Percentiles rank a stretch among this genome's conserved stretches.
Conservation (phyloP, 1,140 invertebrate species). For the Drosophila kurseongensis region DNA sequence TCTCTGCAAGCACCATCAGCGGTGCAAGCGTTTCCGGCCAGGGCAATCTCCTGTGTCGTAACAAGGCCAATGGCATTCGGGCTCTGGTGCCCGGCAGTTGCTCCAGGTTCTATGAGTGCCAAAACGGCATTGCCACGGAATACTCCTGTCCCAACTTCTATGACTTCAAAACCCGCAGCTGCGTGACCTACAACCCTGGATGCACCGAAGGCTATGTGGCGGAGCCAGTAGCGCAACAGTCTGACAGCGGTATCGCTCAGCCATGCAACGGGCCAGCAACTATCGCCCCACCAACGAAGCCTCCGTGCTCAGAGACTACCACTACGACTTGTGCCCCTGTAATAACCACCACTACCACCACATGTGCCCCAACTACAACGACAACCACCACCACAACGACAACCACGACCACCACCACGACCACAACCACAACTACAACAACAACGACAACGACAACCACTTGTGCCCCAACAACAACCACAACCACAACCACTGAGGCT, state of each 20-base stretch:
- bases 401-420: background rate
- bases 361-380: background rate
- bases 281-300: constrained; percentile 18
- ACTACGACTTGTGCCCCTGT: background rate
- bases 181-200: constrained; percentile 51
- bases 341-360: background rate
- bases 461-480: background rate
- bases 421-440: background rate
- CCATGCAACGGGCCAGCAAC: constrained; percentile 31
- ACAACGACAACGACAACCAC: background rate
- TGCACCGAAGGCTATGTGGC: constrained; percentile 32
- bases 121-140: constrained; percentile 44
- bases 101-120: constrained; percentile 63
- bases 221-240: background rate
- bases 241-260: background rate
- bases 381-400: background rate
- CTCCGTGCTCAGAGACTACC: constrained; percentile 15
- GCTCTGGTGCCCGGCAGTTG: constrained; percentile 68
- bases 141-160: constrained; percentile 58
- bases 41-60: constrained; percentile 36
- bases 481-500: background rate
- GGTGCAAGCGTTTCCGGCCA: constrained; percentile 54
- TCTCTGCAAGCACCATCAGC: constrained; percentile 37
- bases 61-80: constrained; percentile 48
- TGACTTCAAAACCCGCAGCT: constrained; percentile 46